Evolutionary conservation across 2,888 invertebrate species (phyloP).

Genomic region (Lasioglossum lativentre): DNA sequence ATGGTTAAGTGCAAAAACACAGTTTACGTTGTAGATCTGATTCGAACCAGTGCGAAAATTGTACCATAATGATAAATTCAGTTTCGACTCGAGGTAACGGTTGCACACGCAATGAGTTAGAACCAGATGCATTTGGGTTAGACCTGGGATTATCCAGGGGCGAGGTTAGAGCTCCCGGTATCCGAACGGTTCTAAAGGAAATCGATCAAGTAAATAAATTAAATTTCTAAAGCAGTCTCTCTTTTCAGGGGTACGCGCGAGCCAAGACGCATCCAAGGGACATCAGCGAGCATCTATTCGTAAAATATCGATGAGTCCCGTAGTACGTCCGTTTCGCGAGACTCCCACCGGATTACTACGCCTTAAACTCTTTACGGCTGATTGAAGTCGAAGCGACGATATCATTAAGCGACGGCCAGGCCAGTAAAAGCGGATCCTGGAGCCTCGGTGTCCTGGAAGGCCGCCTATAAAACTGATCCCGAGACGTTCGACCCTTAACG

Average conservation of each 20-base stretch:
- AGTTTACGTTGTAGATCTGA: neutral
- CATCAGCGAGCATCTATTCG: slow-evolving; percentile 6
- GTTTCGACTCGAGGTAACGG: neutral
- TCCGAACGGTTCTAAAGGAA: neutral
- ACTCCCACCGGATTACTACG: slow-evolving; percentile 11
- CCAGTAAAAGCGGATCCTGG: slow-evolving; percentile 22
- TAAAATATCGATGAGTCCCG: slow-evolving; percentile 18
- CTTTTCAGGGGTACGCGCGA: neutral
- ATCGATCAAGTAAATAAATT: neutral
- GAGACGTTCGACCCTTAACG: slow-evolving; percentile 28
- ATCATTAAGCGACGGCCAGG: slow-evolving; percentile 24
- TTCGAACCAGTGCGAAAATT: neutral
- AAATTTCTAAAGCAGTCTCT: neutral
- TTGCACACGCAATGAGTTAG: neutral
- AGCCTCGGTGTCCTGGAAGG: neutral
- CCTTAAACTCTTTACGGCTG: slow-evolving; percentile 53
- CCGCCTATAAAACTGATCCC: slow-evolving; percentile 48
- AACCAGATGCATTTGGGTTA: neutral
- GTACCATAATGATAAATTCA: neutral
- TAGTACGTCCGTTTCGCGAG: neutral
- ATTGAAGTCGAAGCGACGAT: slow-evolving; percentile 42
- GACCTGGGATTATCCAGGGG: neutral
- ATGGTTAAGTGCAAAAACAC: neutral
- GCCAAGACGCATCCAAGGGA: neutral
- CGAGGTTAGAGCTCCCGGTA: neutral